Percentiles rank a stretch among this genome's conserved stretches.
phyloP scores from a whole-genome alignment of 2,113 vertebrate genomes.

The Alethe castanea region DNA sequence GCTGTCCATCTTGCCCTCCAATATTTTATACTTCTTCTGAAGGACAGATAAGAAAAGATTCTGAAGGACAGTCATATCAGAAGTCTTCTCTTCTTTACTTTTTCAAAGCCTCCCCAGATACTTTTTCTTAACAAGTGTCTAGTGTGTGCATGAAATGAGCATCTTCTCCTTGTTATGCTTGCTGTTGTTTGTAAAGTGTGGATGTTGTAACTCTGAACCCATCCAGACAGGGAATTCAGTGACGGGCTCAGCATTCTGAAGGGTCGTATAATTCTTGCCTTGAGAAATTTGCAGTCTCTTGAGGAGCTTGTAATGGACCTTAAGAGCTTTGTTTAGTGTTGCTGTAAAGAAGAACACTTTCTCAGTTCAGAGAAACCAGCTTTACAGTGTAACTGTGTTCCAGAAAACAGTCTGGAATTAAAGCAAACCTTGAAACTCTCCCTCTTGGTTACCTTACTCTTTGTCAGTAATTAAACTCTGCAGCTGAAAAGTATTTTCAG shows the following conservation, averaged over 20 bases:
- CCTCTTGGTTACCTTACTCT: not conserved
- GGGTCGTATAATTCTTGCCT: not conserved
- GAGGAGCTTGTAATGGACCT: not conserved
- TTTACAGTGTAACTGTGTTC: not conserved
- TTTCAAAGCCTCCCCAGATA: not conserved
- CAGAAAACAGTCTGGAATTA: not conserved
- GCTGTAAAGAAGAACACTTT: not conserved
- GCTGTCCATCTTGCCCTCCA: not conserved
- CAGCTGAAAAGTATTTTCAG: not conserved
- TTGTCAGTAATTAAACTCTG: not conserved
- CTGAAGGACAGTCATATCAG: not conserved
- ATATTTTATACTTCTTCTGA: not conserved
- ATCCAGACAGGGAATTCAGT: not conserved
- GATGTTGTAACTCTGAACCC: not conserved
- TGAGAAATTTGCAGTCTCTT: not conserved
- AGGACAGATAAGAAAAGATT: not conserved
- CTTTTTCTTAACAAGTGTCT: not conserved
- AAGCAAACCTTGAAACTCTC: constrained; percentile 1
- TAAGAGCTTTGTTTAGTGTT: not conserved
- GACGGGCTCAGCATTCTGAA: not conserved
- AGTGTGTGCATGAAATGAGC: not conserved
- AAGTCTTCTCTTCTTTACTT: not conserved
- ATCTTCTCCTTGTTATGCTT: not conserved
- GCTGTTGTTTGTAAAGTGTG: not conserved
- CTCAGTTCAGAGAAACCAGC: not conserved